These are phyloP conservation scores for Thera britannica DNA, from an alignment of 2,888 invertebrate species.

Conservation along the genomic window DNA sequence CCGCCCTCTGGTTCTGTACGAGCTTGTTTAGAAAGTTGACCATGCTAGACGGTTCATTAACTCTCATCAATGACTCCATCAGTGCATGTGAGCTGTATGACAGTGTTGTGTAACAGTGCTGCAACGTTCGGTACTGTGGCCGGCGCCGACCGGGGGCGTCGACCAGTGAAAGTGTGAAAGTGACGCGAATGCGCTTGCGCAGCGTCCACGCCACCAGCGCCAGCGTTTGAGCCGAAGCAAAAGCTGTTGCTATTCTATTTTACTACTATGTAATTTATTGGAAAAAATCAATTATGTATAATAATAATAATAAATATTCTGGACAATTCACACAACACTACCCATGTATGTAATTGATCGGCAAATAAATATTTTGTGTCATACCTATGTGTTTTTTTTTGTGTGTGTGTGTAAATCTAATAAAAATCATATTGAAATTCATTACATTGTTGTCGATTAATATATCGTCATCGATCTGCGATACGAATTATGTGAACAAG, in stretches of 20 bases:
- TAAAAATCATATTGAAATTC: too few relatives aligned
- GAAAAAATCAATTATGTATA: conserved; percentile 2
- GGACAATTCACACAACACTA: too few relatives aligned
- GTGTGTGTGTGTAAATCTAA: too few relatives aligned
- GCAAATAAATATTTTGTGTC: too few relatives aligned
- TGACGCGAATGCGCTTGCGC: conserved; percentile 75
- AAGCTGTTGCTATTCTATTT: conserved; percentile 48
- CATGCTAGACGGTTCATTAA: conserved; percentile 30
- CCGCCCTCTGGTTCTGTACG: conserved; percentile 16
- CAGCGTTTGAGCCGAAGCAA: conserved; percentile 38
- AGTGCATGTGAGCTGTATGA: conserved; percentile 47
- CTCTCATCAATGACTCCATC: conserved; percentile 34
- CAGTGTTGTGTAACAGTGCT: conserved; percentile 77
- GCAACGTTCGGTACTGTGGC: conserved; percentile 64
- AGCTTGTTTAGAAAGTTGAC: conserved; percentile 34
- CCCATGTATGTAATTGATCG: not conserved
- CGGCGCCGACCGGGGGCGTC: conserved; percentile 68
- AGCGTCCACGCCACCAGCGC: conserved; percentile 27
- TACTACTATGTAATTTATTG: conserved; percentile 45
- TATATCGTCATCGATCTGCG: too few relatives aligned
- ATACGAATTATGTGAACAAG: too few relatives aligned
- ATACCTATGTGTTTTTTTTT: too few relatives aligned
- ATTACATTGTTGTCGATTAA: too few relatives aligned
- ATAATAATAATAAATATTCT: too few relatives aligned
- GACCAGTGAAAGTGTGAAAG: conserved; percentile 85